Evolutionary conservation across 2,888 invertebrate genomes (phyloP).

Genomic region (Schizaphis graminum): DNA sequence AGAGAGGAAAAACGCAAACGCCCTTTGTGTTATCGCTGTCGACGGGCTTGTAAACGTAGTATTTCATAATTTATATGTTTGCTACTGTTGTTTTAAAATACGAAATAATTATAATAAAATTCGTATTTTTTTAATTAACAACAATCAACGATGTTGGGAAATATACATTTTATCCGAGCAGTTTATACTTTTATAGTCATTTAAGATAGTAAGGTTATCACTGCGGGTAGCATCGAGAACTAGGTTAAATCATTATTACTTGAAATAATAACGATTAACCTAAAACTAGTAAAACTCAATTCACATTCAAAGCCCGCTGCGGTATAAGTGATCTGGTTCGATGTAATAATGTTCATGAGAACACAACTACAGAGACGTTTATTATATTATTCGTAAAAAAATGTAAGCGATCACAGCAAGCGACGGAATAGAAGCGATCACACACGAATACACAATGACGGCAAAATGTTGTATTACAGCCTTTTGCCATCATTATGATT

Average conservation of each 20-base stretch:
- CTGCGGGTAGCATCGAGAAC: neutral
- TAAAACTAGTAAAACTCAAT: neutral
- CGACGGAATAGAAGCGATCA: neutral
- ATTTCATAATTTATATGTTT: neutral
- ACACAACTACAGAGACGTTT: neutral
- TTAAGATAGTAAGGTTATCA: neutral
- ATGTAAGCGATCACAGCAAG: neutral
- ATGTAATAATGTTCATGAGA: constrained; percentile 1
- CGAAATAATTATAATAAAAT: neutral
- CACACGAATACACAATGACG: neutral
- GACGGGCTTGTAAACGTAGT: neutral
- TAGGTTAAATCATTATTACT: constrained; percentile 27
- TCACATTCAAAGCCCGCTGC: neutral
- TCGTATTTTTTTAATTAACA: neutral
- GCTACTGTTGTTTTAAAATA: neutral
- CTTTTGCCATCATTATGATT: neutral
- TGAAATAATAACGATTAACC: neutral
- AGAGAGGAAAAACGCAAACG: neutral
- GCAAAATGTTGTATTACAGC: neutral
- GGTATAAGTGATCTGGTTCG: neutral
- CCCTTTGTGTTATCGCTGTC: neutral
- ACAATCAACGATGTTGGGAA: neutral
- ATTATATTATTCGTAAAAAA: constrained; percentile 17
- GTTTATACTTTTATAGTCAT: neutral
- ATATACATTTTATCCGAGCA: neutral